A percentile compares a stretch with the other conserved stretches of the same genome.
Evolutionary conservation across 92 coral and sea anemone species (phyloP).

Genomic region (Epizoanthus stellaris): DNA sequence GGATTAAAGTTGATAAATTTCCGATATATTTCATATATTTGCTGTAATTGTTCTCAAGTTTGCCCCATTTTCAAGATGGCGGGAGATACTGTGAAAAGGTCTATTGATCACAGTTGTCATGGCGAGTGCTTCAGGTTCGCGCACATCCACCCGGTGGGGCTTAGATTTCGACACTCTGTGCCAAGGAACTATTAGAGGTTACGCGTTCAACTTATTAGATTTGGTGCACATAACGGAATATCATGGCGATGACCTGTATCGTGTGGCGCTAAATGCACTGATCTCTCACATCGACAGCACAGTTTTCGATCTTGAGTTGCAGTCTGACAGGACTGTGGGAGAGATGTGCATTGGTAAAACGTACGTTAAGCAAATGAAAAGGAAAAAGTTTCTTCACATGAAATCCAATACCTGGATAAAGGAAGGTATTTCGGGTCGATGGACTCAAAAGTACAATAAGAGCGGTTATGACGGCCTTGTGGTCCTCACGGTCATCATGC

Average conservation of each 20-base stretch:
- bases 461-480: constrained; percentile 1
- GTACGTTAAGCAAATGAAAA: background rate
- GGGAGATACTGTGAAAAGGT: too few species aligned
- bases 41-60: too few species aligned
- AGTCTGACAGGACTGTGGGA: background rate
- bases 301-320: background rate
- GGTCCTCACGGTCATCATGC: background rate
- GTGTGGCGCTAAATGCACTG: background rate
- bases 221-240: background rate
- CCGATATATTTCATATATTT: too few species aligned
- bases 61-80: too few species aligned
- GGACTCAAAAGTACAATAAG: background rate
- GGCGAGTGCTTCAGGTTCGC: too few species aligned
- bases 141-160: background rate
- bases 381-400: background rate
- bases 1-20: too few species aligned
- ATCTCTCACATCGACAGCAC: background rate
- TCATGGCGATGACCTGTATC: background rate
- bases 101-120: too few species aligned
- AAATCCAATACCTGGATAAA: background rate
- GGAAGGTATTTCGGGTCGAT: background rate
- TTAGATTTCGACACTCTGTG: background rate
- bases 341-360: background rate
- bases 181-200: background rate
- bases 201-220: background rate